Percentiles rank a stretch among this genome's conserved stretches.
Conservation (phyloP, 1,140 invertebrate genomes). For the Agrypnia vestita region DNA sequence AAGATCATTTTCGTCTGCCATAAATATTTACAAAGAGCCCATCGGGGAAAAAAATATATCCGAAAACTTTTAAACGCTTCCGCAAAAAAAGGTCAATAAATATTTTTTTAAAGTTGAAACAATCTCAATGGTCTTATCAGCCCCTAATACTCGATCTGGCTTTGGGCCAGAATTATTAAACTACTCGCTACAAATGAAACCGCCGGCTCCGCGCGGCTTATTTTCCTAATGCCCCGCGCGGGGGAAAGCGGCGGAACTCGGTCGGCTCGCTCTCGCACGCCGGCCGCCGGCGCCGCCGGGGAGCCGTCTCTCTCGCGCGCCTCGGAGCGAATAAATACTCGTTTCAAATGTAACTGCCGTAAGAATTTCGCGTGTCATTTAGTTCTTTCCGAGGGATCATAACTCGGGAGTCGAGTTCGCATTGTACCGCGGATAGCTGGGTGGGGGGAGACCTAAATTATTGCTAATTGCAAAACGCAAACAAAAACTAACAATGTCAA, state of each 20-base stretch:
- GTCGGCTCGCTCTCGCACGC: neutral
- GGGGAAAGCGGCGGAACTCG: neutral
- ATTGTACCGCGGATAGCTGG: neutral
- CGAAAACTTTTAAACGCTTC: slow-evolving; percentile 1
- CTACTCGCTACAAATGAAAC: slow-evolving; percentile 49
- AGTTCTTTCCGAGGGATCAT: slow-evolving; percentile 42
- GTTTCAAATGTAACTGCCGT: slow-evolving; percentile 48
- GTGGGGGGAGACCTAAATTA: neutral
- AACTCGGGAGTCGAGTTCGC: slow-evolving; percentile 19
- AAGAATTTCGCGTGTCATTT: slow-evolving; percentile 57
- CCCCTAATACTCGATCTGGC: slow-evolving; percentile 54
- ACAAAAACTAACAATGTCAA: slow-evolving; percentile 34
- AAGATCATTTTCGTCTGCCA: too few species aligned
- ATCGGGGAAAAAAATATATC: neutral
- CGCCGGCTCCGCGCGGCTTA: slow-evolving; percentile 16
- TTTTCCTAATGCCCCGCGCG: slow-evolving; percentile 17
- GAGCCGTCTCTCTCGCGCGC: neutral
- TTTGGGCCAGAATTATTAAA: slow-evolving; percentile 57
- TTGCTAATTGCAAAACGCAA: slow-evolving; percentile 32
- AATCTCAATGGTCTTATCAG: slow-evolving; percentile 48
- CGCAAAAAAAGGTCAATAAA: slow-evolving; percentile 14
- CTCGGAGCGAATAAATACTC: slow-evolving; percentile 33
- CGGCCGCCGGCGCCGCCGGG: neutral
- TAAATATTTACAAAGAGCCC: too few species aligned
- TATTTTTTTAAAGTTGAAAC: slow-evolving; percentile 33